A percentile compares a stretch with the other conserved stretches of the same genome.
phyloP scores from a whole-genome alignment of 2,113 vertebrate genomes.

The Lepus timidus region DNA sequence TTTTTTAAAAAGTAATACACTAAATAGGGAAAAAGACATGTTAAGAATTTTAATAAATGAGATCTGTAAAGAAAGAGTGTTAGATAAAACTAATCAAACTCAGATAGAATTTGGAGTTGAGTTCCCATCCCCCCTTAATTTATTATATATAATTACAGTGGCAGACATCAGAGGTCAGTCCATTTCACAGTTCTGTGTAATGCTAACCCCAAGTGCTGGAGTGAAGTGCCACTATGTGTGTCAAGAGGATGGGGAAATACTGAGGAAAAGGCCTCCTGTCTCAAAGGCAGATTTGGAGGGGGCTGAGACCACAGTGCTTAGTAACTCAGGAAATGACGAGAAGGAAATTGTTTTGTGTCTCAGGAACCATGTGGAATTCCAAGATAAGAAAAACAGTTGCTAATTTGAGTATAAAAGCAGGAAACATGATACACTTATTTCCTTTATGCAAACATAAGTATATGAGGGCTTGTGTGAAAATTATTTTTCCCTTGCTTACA shows the following conservation, averaged over 20 bases:
- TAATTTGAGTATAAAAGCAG: conserved; percentile 97
- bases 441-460: conserved; percentile 93
- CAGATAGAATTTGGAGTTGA: background rate
- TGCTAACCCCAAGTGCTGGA: background rate
- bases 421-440: conserved; percentile 96
- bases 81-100: background rate
- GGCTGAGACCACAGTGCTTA: conserved; percentile 72
- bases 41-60: conserved; percentile 14
- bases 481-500: conserved; percentile 80
- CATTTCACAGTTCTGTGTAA: background rate
- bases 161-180: background rate
- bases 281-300: conserved; percentile 43
- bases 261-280: conserved; percentile 2
- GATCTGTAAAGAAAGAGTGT: background rate
- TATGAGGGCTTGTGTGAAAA: conserved; percentile 84
- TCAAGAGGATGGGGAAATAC: background rate
- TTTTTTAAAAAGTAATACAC: background rate
- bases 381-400: conserved; percentile 96
- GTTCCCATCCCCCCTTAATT: background rate
- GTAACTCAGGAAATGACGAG: conserved; percentile 92
- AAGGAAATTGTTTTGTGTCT: conserved; percentile 93
- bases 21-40: background rate
- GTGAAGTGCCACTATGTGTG: background rate
- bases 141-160: background rate
- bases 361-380: conserved; percentile 94